Conservation (phyloP, 2,797 vertebrate genomes). For the Lacerta agilis region DNA sequence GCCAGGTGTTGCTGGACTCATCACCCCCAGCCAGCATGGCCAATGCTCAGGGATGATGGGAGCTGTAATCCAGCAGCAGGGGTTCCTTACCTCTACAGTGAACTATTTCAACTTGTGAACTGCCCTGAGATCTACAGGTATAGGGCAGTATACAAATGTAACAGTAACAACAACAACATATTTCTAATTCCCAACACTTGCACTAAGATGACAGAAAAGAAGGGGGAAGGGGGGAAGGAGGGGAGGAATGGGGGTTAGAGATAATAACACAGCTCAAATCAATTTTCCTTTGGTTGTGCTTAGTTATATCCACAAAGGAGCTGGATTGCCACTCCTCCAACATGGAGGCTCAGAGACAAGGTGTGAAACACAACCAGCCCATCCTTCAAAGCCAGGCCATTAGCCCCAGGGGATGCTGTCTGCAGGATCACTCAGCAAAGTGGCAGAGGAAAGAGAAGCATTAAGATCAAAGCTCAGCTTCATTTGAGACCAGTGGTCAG, state of each 20-base stretch:
- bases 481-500: not conserved
- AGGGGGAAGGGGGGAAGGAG: not conserved
- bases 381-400: not conserved
- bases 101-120: not conserved
- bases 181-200: not conserved
- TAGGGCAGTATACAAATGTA: too few species aligned
- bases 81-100: not conserved
- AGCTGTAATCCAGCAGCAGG: too few species aligned
- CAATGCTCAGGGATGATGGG: too few species aligned
- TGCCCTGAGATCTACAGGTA: too few species aligned
- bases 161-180: not conserved
- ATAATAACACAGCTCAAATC: not conserved
- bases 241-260: not conserved
- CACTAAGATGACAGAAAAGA: not conserved
- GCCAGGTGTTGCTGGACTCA: too few species aligned
- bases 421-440: not conserved
- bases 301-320: not conserved
- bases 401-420: conserved; percentile 28
- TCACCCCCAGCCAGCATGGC: too few species aligned
- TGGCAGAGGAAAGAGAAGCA: not conserved
- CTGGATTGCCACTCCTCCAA: not conserved
- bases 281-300: not conserved
- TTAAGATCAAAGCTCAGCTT: not conserved
- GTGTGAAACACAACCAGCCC: not conserved
- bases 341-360: not conserved